Percentiles rank a stretch among this genome's conserved stretches.
These are phyloP conservation scores for Hybognathus amarus DNA, from an alignment of 2,797 vertebrate species.

Conservation along the genomic window DNA sequence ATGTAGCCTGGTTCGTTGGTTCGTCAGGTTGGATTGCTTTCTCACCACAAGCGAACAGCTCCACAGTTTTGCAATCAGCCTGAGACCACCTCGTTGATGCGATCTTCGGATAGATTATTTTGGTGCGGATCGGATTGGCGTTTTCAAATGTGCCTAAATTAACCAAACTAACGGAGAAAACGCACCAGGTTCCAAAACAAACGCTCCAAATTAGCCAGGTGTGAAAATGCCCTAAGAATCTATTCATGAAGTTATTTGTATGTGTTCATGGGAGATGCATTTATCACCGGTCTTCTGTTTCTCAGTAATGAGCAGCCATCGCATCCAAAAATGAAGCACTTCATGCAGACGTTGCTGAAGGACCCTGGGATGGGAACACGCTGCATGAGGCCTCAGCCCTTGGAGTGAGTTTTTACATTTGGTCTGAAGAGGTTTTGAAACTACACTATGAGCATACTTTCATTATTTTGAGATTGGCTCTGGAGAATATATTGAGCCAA, in stretches of 20 bases:
- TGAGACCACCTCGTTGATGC: not conserved
- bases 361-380: constrained; percentile 91
- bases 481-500: not conserved
- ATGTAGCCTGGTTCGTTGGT: not conserved
- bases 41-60: not conserved
- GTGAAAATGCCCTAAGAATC: not conserved
- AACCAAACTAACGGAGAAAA: not conserved
- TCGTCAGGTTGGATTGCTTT: not conserved
- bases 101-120: not conserved
- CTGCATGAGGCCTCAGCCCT: constrained; percentile 83
- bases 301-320: constrained; percentile 67
- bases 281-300: not conserved
- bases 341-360: constrained; percentile 82
- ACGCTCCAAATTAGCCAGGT: not conserved
- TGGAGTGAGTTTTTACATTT: constrained; percentile 78
- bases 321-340: constrained; percentile 78
- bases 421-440: not conserved
- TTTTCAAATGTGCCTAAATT: not conserved
- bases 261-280: not conserved
- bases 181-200: not conserved
- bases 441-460: not conserved
- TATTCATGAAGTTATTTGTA: not conserved
- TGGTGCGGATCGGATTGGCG: not conserved
- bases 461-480: not conserved
- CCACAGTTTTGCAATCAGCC: not conserved